A percentile compares a stretch with the other conserved stretches of the same genome.
Conservation (phyloP, 30 jellyfish, hydroid and myxozoan genomes). For the Cassiopea xamachana region DNA sequence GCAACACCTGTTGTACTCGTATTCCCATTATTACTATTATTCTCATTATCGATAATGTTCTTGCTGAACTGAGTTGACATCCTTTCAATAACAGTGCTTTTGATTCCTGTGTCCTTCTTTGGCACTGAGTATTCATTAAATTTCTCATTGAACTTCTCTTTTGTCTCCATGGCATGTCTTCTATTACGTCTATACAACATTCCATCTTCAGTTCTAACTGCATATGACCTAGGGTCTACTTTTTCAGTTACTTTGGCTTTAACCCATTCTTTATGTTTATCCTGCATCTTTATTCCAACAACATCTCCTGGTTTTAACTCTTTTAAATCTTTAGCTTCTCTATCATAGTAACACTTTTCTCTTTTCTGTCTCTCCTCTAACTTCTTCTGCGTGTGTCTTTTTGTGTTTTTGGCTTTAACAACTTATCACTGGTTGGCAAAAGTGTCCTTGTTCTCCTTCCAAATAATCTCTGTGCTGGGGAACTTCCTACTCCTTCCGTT, state of each 20-base stretch:
- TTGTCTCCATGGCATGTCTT: constrained; percentile 30
- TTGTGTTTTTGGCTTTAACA: constrained; percentile 33
- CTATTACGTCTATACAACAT: constrained; percentile 27
- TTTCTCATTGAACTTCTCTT: constrained; percentile 30
- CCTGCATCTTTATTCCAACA: constrained; percentile 21
- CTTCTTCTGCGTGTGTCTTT: constrained; percentile 33
- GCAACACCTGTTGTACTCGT: constrained; percentile 9
- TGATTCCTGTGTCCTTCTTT: constrained; percentile 13
- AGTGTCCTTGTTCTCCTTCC: constrained; percentile 64
- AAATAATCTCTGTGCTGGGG: constrained; percentile 61
- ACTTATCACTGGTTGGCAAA: constrained; percentile 44
- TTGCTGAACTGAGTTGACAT: constrained; percentile 21
- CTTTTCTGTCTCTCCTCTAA: constrained; percentile 22
- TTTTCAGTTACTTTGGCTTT: constrained; percentile 43
- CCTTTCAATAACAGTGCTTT: constrained; percentile 2
- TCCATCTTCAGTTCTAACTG: constrained; percentile 26
- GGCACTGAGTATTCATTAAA: constrained; percentile 14
- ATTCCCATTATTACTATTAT: constrained; percentile 7
- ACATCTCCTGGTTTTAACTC: constrained; percentile 37
- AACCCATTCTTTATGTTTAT: constrained; percentile 23
- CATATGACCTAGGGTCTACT: constrained; percentile 25
- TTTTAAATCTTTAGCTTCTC: constrained; percentile 23
- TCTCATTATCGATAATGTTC: constrained; percentile 5
- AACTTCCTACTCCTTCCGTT: constrained; percentile 42
- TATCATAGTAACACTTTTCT: constrained; percentile 29